phyloP scores from a whole-genome alignment of 2,797 vertebrate genomes.

The Fringilla coelebs region DNA sequence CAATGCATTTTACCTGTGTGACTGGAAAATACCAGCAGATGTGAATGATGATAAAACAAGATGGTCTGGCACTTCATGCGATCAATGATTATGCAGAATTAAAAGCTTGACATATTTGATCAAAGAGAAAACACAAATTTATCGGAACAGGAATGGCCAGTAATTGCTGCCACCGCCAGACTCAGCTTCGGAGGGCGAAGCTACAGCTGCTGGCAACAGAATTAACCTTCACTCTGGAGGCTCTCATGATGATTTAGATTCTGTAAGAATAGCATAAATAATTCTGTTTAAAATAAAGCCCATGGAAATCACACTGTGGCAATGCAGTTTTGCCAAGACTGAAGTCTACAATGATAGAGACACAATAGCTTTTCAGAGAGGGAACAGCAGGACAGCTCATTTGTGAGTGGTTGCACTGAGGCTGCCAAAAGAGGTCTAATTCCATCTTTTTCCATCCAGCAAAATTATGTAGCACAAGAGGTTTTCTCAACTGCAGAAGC shows the following conservation, averaged over 20 bases:
- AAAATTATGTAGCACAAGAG: slow-evolving; percentile 39
- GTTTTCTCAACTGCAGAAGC: slow-evolving; percentile 28
- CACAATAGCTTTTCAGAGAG: slow-evolving; percentile 32
- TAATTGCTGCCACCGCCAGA: not conserved
- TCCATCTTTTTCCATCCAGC: slow-evolving; percentile 37
- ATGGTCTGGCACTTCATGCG: not conserved
- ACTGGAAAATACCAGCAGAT: slow-evolving; percentile 40
- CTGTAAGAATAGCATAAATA: slow-evolving; percentile 55
- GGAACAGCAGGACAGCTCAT: slow-evolving; percentile 40
- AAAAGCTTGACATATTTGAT: slow-evolving; percentile 59
- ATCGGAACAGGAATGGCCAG: not conserved
- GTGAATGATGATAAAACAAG: slow-evolving; percentile 55
- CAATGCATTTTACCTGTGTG: slow-evolving; percentile 17
- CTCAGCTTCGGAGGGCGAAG: not conserved
- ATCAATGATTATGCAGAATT: slow-evolving; percentile 49
- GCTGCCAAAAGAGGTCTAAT: slow-evolving; percentile 47
- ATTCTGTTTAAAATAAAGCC: slow-evolving; percentile 56
- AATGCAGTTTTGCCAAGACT: slow-evolving; percentile 29
- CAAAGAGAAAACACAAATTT: slow-evolving; percentile 49
- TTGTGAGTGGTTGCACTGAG: not conserved
- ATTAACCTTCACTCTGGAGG: slow-evolving; percentile 42
- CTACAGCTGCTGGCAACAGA: slow-evolving; percentile 47
- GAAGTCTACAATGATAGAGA: slow-evolving; percentile 27
- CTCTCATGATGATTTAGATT: slow-evolving; percentile 38
- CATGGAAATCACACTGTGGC: slow-evolving; percentile 22